Evolutionary conservation across 2,888 invertebrate species (phyloP).

Genomic region (Drosophila testacea): DNA sequence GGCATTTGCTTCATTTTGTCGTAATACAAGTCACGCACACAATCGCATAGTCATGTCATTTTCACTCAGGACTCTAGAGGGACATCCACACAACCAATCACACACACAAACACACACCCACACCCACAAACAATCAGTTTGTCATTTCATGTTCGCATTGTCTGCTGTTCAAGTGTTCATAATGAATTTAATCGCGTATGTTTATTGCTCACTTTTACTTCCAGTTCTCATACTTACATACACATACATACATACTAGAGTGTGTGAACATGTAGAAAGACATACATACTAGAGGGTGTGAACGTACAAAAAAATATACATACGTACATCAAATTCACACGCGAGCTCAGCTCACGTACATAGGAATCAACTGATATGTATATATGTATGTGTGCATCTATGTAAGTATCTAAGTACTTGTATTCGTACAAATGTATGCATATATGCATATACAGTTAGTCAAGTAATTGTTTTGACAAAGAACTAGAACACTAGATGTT

Average conservation of each 20-base stretch:
- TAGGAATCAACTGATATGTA: neutral
- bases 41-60: constrained; percentile 21
- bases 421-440: neutral
- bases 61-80: constrained; percentile 36
- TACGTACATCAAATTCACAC: constrained; percentile 36
- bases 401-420: neutral
- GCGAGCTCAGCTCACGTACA: constrained; percentile 11
- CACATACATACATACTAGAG: neutral
- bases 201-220: constrained; percentile 82
- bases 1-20: constrained; percentile 45
- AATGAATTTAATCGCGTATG: constrained; percentile 85
- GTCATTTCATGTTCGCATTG: constrained; percentile 74
- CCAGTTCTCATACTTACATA: neutral
- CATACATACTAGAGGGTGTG: constrained; percentile 6
- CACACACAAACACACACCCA: constrained; percentile 22
- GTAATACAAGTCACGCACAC: constrained; percentile 56
- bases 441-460: no score
- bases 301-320: constrained; percentile 5
- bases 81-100: constrained; percentile 37
- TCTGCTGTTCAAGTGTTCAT: constrained; percentile 80
- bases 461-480: no score
- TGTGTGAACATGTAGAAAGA: constrained; percentile 2
- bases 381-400: neutral
- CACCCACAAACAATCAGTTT: constrained; percentile 54
- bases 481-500: no score